Evolutionary conservation across 2,113 vertebrate genomes (phyloP).

Genomic region (Dolichallabes microphthalmus): DNA sequence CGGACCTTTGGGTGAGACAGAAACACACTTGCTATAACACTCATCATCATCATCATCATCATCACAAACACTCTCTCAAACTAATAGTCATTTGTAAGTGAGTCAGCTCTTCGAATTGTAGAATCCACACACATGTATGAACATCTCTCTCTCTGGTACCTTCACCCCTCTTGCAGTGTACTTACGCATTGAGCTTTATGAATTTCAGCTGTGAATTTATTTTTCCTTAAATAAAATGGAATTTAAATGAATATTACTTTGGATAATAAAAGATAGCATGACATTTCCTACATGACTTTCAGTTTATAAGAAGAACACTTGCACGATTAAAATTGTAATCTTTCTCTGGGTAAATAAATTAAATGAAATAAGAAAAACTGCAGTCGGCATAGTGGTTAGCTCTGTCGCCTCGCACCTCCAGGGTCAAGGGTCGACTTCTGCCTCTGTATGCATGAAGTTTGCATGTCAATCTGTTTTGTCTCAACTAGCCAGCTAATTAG

Average conservation of each 20-base stretch:
- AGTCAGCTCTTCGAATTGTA: not conserved
- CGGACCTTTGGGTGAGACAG: conserved; percentile 84
- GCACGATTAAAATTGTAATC: not conserved
- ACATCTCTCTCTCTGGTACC: not conserved
- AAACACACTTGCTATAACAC: not conserved
- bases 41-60: not conserved
- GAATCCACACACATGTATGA: not conserved
- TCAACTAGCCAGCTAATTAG: too few relatives aligned
- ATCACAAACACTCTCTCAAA: not conserved
- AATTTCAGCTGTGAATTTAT: too few relatives aligned
- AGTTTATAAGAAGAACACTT: not conserved
- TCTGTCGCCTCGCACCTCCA: too few relatives aligned
- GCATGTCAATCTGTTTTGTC: too few relatives aligned
- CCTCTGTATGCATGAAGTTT: too few relatives aligned
- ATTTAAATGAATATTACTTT: not conserved
- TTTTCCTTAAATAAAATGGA: not conserved
- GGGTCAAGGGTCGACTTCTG: too few relatives aligned
- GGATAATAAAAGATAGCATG: not conserved
- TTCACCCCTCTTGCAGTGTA: not conserved
- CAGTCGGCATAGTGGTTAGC: too few relatives aligned
- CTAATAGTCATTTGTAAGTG: not conserved
- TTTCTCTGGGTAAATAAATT: too few relatives aligned
- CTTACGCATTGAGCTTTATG: not conserved
- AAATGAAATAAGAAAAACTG: too few relatives aligned
- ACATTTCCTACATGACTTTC: not conserved